Percentiles rank a stretch among this genome's conserved stretches.
Evolutionary conservation across 2,888 invertebrate species (phyloP).

Genomic region (Dryocosmus kuriphilus): DNA sequence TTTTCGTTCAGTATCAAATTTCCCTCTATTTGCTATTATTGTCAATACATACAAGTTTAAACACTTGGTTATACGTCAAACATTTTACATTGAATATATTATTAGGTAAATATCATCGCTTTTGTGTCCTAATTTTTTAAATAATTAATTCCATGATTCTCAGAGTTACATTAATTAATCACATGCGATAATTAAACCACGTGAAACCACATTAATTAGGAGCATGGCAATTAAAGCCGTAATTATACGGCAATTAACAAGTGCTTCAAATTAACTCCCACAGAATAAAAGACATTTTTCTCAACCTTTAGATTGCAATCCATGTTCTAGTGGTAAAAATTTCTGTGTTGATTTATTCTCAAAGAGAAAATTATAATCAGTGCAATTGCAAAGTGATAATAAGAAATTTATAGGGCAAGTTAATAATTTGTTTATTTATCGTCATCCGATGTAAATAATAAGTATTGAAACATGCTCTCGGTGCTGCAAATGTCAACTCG

Average conservation of each 20-base stretch:
- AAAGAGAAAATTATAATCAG: neutral
- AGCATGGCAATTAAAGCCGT: conserved; percentile 18
- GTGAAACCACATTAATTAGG: conserved; percentile 33
- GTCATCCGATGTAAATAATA: neutral
- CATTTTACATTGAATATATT: too few species aligned
- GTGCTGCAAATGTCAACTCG: conserved; percentile 21
- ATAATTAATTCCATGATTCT: neutral
- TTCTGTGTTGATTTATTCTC: neutral
- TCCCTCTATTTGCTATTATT: too few species aligned
- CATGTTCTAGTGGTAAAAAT: neutral
- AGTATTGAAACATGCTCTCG: neutral
- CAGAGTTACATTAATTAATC: conserved; percentile 8
- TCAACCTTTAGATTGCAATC: neutral
- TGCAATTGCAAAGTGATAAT: neutral
- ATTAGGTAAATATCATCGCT: neutral
- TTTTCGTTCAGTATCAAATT: neutral
- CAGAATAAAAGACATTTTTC: conserved; percentile 19
- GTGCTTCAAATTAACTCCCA: conserved; percentile 30
- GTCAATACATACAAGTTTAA: too few species aligned
- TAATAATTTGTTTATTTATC: neutral
- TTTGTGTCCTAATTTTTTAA: neutral
- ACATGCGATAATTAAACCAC: conserved; percentile 27
- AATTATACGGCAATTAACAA: conserved; percentile 32
- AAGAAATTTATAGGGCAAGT: neutral
- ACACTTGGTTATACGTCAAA: too few species aligned